These are phyloP conservation scores for Mugil cephalus DNA, from an alignment of 2,113 vertebrate genomes.

Conservation along the genomic window DNA sequence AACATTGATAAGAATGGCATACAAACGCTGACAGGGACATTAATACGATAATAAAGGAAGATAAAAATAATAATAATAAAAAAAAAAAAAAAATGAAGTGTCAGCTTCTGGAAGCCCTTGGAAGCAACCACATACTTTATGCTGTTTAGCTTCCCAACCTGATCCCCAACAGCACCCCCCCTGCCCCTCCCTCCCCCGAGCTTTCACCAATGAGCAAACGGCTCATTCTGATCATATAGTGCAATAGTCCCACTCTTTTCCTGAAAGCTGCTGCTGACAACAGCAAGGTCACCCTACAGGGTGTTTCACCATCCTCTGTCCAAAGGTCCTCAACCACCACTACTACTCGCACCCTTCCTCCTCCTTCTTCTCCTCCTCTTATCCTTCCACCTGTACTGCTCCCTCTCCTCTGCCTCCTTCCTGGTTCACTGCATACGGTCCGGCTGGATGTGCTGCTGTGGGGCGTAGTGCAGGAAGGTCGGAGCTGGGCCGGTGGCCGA, in stretches of 20 bases:
- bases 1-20: constrained; percentile 69
- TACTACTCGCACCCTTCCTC: too few species aligned
- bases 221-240: constrained; percentile 77
- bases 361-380: background rate
- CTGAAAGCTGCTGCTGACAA: constrained; percentile 34
- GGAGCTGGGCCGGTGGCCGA: constrained; percentile 72
- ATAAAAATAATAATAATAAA: constrained; percentile 64
- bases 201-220: constrained; percentile 49
- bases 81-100: constrained; percentile 61
- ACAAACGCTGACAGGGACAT: constrained; percentile 71
- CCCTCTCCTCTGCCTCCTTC: background rate
- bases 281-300: constrained; percentile 39
- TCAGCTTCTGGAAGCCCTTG: constrained; percentile 79
- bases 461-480: constrained; percentile 91
- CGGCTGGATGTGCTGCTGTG: constrained; percentile 91
- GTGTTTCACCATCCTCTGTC: constrained; percentile 22
- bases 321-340: constrained; percentile 32
- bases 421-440: constrained; percentile 91
- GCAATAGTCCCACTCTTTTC: constrained; percentile 75
- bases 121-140: constrained; percentile 59
- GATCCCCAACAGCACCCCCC: constrained; percentile 55
- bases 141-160: constrained; percentile 67
- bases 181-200: background rate
- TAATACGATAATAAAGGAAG: constrained; percentile 76
- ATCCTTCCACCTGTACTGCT: background rate